phyloP scores from a whole-genome alignment of 2,113 vertebrate genomes.

The Crotalus viridis region DNA sequence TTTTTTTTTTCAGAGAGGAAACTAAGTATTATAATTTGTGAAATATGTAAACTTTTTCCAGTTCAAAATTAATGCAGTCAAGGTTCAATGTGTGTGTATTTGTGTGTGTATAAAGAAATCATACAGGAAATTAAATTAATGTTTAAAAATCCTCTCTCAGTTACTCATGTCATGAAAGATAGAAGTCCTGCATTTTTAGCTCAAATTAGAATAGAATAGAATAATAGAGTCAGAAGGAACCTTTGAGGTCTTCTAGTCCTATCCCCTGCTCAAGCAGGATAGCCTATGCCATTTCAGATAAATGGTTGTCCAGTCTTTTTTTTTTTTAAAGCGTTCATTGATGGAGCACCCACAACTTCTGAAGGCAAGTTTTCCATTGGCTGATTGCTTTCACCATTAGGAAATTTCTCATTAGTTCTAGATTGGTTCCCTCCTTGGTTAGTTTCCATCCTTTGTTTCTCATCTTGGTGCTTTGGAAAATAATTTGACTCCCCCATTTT shows the following conservation, averaged over 20 bases:
- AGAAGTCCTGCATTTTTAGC: constrained; percentile 15
- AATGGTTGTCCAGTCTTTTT: not conserved
- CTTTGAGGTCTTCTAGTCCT: not conserved
- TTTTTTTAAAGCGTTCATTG: not conserved
- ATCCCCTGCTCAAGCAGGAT: not conserved
- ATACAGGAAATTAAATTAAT: not conserved
- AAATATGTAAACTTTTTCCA: constrained; percentile 19
- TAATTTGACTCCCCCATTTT: not conserved
- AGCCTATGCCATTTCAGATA: not conserved
- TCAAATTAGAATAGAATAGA: not conserved
- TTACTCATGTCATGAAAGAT: not conserved
- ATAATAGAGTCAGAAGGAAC: not conserved
- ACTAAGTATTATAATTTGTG: not conserved
- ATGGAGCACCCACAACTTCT: not conserved
- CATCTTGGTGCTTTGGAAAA: not conserved
- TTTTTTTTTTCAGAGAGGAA: constrained; percentile 2
- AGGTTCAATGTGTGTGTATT: not conserved
- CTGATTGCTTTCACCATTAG: not conserved
- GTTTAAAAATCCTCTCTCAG: constrained; percentile 18
- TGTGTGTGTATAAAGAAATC: not conserved
- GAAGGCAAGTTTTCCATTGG: not conserved
- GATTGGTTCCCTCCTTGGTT: not conserved
- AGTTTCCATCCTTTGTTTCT: not conserved
- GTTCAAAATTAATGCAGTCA: not conserved
- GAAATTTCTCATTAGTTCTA: not conserved